A percentile compares a stretch with the other conserved stretches of the same genome.
phyloP scores from a whole-genome alignment of 30 jellyfish, hydroid and myxozoan species.

The Aurelia sp. region DNA sequence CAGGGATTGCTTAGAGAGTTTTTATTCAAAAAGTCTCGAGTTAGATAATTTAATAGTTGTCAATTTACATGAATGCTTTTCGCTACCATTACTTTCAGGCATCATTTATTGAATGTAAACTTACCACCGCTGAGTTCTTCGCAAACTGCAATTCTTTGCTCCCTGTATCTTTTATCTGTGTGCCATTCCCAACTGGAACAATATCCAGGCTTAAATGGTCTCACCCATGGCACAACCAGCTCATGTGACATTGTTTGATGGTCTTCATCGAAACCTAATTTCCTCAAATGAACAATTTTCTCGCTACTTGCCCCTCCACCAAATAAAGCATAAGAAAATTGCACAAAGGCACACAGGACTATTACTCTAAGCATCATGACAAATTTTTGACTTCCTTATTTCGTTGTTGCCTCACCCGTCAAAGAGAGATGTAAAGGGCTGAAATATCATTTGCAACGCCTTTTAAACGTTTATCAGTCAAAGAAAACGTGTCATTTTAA shows the following conservation, averaged over 20 bases:
- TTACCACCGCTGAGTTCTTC: conserved; percentile 89
- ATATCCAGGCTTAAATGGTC: conserved; percentile 97
- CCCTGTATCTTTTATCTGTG: conserved; percentile 87
- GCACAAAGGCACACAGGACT: conserved; percentile 32
- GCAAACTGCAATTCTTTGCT: conserved; percentile 83
- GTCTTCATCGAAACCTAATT: conserved; percentile 89
- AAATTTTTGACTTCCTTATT: not conserved
- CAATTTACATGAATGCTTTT: no score
- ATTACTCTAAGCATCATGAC: conserved; percentile 2
- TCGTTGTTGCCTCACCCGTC: not conserved
- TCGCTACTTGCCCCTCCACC: conserved; percentile 70
- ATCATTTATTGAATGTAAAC: not conserved
- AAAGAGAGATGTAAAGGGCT: conserved; percentile 32
- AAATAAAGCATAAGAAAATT: conserved; percentile 38
- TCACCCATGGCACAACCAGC: conserved; percentile 90
- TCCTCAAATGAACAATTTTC: conserved; percentile 57
- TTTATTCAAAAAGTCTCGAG: no score
- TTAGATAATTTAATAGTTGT: no score
- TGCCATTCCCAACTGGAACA: conserved; percentile 99
- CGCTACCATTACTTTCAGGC: no score
- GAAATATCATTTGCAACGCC: not conserved
- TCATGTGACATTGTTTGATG: conserved; percentile 94
- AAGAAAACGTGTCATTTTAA: not conserved
- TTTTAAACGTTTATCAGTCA: conserved; percentile 15
- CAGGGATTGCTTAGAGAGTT: no score